These are phyloP conservation scores for Drosophila santomea DNA, from an alignment of 1,140 invertebrate genomes.

Conservation along the genomic window DNA sequence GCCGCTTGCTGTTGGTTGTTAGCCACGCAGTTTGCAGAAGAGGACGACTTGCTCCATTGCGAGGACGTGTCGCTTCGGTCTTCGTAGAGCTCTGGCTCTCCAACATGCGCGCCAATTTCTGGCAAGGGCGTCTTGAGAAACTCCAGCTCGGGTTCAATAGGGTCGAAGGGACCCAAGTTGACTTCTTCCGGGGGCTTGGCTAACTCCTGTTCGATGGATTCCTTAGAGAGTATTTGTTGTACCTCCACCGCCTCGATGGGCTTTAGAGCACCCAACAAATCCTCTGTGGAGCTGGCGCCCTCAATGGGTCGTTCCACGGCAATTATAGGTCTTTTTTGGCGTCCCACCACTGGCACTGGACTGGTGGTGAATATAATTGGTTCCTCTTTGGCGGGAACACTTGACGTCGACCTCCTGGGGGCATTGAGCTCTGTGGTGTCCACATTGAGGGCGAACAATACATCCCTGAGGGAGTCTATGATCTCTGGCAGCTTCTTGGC, in stretches of 20 bases:
- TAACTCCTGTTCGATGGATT: constrained; percentile 42
- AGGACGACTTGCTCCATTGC: constrained; percentile 80
- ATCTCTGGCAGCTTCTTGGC: constrained; percentile 91
- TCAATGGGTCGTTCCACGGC: constrained; percentile 69
- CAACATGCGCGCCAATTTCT: constrained; percentile 19
- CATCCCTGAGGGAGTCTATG: constrained; percentile 91
- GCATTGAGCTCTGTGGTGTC: constrained; percentile 91
- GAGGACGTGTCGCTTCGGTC: constrained; percentile 78
- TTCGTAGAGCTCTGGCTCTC: constrained; percentile 57
- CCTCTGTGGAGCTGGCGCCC: constrained; percentile 63
- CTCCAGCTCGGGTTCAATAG: constrained; percentile 74
- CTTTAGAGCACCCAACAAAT: constrained; percentile 54
- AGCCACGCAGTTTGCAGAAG: constrained; percentile 53
- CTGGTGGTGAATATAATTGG: constrained; percentile 85
- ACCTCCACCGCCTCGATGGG: constrained; percentile 53
- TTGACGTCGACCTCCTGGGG: constrained; percentile 25
- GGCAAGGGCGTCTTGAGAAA: constrained; percentile 68
- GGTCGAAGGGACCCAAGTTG: constrained; percentile 50
- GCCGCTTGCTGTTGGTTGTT: constrained; percentile 41
- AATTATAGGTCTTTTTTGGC: constrained; percentile 16
- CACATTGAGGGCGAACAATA: constrained; percentile 93
- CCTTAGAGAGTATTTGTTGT: constrained; percentile 42
- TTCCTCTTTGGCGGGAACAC: constrained; percentile 68
- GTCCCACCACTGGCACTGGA: constrained; percentile 63
- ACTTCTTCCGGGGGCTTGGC: not conserved